A percentile compares a stretch with the other conserved stretches of the same genome.
phyloP scores from a whole-genome alignment of 2,888 invertebrate species.

The Noctua fimbriata region DNA sequence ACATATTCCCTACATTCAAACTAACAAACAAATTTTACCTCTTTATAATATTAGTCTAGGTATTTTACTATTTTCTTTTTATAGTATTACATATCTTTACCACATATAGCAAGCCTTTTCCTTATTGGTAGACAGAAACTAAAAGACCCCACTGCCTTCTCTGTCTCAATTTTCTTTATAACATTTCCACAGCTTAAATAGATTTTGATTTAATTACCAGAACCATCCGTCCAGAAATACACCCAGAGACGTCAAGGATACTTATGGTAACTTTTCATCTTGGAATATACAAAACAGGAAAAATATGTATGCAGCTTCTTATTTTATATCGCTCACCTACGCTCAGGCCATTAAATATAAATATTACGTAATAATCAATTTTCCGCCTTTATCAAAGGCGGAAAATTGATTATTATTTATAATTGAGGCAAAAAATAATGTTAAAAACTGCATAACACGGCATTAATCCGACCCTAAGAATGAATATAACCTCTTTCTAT shows the following conservation, averaged over 20 bases:
- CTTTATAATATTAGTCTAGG: too few relatives aligned
- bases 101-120: background rate
- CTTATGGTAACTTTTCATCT: background rate
- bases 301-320: background rate
- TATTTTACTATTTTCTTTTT: too few relatives aligned
- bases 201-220: background rate
- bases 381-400: background rate
- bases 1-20: too few relatives aligned
- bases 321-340: background rate
- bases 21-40: too few relatives aligned
- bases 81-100: too few relatives aligned
- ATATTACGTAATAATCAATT: conserved; percentile 19
- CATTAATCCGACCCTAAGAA: background rate
- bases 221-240: background rate
- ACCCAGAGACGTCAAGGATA: too few relatives aligned
- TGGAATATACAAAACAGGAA: background rate
- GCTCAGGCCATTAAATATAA: background rate
- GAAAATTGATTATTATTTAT: too few relatives aligned
- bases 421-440: conserved; percentile 20
- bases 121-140: background rate
- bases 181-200: background rate
- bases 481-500: conserved; percentile 13
- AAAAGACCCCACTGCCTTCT: background rate
- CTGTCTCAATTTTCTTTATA: background rate
- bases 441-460: too few relatives aligned